Evolutionary conservation across 1,140 invertebrate species (phyloP).

Genomic region (Drosophila littoralis): DNA sequence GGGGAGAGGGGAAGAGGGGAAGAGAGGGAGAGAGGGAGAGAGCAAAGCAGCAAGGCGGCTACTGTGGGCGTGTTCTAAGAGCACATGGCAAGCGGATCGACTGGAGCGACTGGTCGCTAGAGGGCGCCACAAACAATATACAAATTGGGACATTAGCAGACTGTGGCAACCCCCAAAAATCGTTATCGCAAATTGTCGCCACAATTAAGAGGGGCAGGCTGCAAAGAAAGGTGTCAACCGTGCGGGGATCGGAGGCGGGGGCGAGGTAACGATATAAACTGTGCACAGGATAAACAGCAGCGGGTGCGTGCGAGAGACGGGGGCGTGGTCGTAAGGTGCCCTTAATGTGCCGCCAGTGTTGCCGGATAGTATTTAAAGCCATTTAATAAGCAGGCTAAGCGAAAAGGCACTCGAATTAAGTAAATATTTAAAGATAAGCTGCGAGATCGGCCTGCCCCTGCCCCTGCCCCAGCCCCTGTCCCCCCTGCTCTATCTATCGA

Average conservation of each 20-base stretch:
- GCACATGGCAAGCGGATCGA: slow-evolving; percentile 3
- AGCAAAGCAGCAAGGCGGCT: background rate
- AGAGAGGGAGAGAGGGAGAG: background rate
- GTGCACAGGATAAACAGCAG: slow-evolving; percentile 1
- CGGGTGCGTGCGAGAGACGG: background rate
- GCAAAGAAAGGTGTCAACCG: background rate
- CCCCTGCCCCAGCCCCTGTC: too few relatives aligned
- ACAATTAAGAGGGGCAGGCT: slow-evolving; percentile 33
- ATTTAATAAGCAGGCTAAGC: slow-evolving; percentile 30
- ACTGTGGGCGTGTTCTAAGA: slow-evolving; percentile 12
- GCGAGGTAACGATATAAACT: background rate
- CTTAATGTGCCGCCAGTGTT: slow-evolving; percentile 28
- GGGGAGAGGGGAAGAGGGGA: too few relatives aligned
- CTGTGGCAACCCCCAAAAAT: slow-evolving; percentile 40
- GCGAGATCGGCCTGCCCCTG: background rate
- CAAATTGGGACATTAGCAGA: slow-evolving; percentile 50
- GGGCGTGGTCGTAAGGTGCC: background rate
- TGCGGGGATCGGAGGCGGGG: background rate
- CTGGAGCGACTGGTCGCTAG: slow-evolving; percentile 20
- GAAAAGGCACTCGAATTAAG: slow-evolving; percentile 42
- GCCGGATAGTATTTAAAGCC: slow-evolving; percentile 33
- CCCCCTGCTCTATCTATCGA: background rate
- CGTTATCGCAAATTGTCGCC: slow-evolving; percentile 54
- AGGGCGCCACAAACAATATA: slow-evolving; percentile 52
- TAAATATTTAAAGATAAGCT: slow-evolving; percentile 35